phyloP scores from a whole-genome alignment of 2,797 vertebrate species.

The Helicolenus hilgendorfi region DNA sequence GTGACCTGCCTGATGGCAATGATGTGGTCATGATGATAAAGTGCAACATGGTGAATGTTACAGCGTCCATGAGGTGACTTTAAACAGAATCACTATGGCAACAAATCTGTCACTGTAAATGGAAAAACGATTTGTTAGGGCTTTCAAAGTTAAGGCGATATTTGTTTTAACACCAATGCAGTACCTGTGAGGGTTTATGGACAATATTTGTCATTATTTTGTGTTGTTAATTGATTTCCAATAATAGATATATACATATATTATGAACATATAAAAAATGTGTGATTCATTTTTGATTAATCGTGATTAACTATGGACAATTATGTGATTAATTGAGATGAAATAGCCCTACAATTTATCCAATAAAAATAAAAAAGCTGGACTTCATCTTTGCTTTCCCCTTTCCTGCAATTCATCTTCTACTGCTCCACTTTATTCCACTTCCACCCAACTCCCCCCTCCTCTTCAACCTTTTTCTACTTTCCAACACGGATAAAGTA shows the following conservation, averaged over 20 bases:
- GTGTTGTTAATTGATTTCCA: too few species aligned
- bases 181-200: too few species aligned
- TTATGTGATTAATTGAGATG: too few species aligned
- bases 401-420: not conserved
- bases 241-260: too few species aligned
- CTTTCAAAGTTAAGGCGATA: too few species aligned
- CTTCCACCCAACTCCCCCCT: not conserved
- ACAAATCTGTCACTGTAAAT: not conserved
- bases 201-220: too few species aligned
- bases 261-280: too few species aligned
- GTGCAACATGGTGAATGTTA: not conserved
- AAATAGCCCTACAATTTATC: too few species aligned
- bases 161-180: too few species aligned
- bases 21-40: not conserved
- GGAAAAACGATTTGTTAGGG: not conserved
- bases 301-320: too few species aligned
- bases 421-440: not conserved
- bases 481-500: constrained; percentile 40
- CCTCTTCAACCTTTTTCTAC: not conserved
- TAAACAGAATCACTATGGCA: not conserved
- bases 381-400: not conserved
- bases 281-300: too few species aligned
- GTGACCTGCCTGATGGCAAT: not conserved
- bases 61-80: not conserved
- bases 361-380: not conserved